Percentiles rank a stretch among this genome's conserved stretches.
Evolutionary conservation across 2,113 vertebrate species (phyloP).

Genomic region (Chrysemys picta): DNA sequence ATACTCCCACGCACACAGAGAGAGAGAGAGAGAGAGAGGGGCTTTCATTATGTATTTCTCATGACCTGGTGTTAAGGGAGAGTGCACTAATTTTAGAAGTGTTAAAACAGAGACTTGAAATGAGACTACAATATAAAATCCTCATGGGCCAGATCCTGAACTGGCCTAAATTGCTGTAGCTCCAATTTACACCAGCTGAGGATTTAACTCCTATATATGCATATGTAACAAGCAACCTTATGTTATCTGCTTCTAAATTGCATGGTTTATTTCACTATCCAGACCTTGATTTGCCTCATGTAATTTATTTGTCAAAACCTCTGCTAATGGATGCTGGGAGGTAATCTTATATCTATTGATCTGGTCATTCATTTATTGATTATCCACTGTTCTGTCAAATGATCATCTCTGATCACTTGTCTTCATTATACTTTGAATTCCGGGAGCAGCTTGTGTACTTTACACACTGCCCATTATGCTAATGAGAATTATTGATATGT

Average conservation of each 20-base stretch:
- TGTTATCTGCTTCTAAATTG: slow-evolving; percentile 23
- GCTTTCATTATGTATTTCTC: slow-evolving; percentile 6
- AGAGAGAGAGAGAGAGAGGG: background rate
- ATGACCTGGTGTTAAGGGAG: slow-evolving; percentile 19
- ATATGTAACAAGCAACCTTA: background rate
- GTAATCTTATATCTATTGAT: slow-evolving; percentile 63
- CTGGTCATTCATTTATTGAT: slow-evolving; percentile 67
- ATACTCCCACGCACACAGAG: background rate
- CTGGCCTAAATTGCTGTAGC: background rate
- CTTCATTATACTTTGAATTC: slow-evolving; percentile 61
- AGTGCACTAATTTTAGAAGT: slow-evolving; percentile 20
- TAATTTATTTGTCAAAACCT: slow-evolving; percentile 63
- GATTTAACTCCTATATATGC: background rate
- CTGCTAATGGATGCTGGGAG: slow-evolving; percentile 54
- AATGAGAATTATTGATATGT: slow-evolving; percentile 71
- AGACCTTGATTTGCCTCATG: slow-evolving; percentile 40
- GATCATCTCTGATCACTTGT: slow-evolving; percentile 40
- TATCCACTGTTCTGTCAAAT: slow-evolving; percentile 50
- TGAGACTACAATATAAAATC: background rate
- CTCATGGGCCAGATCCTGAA: background rate
- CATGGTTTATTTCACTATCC: background rate
- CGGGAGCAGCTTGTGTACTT: slow-evolving; percentile 42
- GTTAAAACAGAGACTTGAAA: background rate
- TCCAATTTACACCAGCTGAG: background rate
- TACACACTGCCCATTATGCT: slow-evolving; percentile 50